Evolutionary conservation across 2,888 invertebrate genomes (phyloP).

Genomic region (Uloborus plumipes): DNA sequence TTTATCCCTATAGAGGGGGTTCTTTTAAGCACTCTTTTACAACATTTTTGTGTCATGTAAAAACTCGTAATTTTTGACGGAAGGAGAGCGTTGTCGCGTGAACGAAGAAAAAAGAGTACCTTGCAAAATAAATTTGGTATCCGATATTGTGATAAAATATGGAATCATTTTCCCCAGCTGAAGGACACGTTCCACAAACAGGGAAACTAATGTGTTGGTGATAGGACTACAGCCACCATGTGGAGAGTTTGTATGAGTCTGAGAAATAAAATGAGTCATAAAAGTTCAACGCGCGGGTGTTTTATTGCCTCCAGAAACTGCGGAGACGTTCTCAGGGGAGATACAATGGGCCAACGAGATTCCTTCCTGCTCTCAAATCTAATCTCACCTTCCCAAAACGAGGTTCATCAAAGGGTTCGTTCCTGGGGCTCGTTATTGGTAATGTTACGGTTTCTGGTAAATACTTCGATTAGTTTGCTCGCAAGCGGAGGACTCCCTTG

Average conservation of each 20-base stretch:
- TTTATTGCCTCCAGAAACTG: constrained; percentile 15
- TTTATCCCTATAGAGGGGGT: too few relatives aligned
- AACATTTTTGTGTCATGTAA: constrained; percentile 6
- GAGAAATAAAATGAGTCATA: constrained; percentile 23
- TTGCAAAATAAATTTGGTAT: constrained; percentile 1
- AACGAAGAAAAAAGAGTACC: not conserved
- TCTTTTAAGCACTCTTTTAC: constrained; percentile 16
- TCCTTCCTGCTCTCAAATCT: constrained; percentile 12
- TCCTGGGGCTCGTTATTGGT: too few relatives aligned
- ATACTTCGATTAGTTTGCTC: too few relatives aligned
- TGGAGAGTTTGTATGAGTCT: not conserved
- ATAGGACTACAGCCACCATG: not conserved
- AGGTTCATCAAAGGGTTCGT: too few relatives aligned
- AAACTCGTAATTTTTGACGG: not conserved
- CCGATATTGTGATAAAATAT: constrained; percentile 8
- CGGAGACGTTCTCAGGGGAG: constrained; percentile 9
- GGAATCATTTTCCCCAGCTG: not conserved
- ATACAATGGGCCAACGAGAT: constrained; percentile 3
- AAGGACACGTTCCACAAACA: not conserved
- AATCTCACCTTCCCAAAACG: constrained; percentile 8
- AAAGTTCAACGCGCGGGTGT: constrained; percentile 11
- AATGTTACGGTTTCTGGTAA: too few relatives aligned
- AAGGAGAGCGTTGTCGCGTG: too few relatives aligned
- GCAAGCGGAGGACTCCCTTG: too few relatives aligned
- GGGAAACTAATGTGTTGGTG: constrained; percentile 5